These are phyloP conservation scores for Typhlichthys subterraneus DNA, from an alignment of 2,797 vertebrate genomes.

Conservation along the genomic window DNA sequence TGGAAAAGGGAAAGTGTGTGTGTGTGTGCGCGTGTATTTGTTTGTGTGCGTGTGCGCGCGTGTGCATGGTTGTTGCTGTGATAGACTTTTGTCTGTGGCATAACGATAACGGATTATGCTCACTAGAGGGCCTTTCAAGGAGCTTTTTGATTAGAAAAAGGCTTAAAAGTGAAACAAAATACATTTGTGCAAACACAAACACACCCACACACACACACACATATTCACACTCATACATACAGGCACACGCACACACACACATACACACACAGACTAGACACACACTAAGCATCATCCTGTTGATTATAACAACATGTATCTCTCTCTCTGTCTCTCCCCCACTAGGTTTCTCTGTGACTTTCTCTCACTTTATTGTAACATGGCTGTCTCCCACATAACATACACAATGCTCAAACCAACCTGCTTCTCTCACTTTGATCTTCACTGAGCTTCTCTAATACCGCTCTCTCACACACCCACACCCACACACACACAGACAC, in stretches of 20 bases:
- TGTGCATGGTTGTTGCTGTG: not conserved
- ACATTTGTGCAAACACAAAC: not conserved
- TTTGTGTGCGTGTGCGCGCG: no score
- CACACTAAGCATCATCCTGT: no score
- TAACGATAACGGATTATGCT: not conserved
- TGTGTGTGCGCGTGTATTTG: no score
- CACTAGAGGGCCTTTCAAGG: not conserved
- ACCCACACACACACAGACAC: slow-evolving; percentile 6
- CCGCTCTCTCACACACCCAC: not conserved
- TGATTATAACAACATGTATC: not conserved
- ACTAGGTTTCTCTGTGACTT: not conserved
- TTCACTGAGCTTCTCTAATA: not conserved
- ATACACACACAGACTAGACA: not conserved
- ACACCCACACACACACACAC: slow-evolving; percentile 2
- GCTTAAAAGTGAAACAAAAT: not conserved
- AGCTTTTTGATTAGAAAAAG: slow-evolving; percentile 1
- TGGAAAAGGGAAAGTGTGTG: not conserved
- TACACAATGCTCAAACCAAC: not conserved
- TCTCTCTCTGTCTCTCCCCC: not conserved
- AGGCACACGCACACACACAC: not conserved
- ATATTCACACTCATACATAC: not conserved
- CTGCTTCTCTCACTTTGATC: slow-evolving; percentile 9
- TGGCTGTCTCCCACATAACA: not conserved
- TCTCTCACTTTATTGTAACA: not conserved
- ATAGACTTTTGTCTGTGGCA: slow-evolving; percentile 4